Evolutionary conservation across 2,113 vertebrate species (phyloP), one percentile per base, ranked within the genome.

Genomic region (Elachura formosa): DNA sequence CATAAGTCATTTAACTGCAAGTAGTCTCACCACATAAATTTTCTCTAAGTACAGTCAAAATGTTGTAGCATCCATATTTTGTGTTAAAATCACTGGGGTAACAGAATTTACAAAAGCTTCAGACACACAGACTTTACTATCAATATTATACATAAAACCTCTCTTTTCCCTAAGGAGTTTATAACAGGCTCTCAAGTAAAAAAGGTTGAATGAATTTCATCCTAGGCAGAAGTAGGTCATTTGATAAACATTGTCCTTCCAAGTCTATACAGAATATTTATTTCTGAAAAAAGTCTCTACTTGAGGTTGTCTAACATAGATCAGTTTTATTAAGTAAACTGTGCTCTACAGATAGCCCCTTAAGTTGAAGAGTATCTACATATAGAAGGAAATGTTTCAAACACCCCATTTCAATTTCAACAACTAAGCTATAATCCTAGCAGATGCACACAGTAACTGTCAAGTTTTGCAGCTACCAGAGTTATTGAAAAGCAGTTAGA

Each of bases 161-260:
- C n/a, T 38, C 6, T 1, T 86, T 96, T 90, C 82, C 64, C 64
- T 59, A 19, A 84, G 75, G 51, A 93, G 55, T 52, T 95, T 85
- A 86, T 93, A 93, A 64, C 34, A 91, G 36, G 51, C 43, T 94
- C 49, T 89, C 56, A 79, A 71, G 55, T 63, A 40, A 71, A 94
- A 76, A 77, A 90, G 36, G 25, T 38, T 90, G 84, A 63, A 81
- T 77, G 56, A 83, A 25, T 88, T 92, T 93, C 61, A 64, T 71
- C 82, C 48, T 55, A 80, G 49, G 49, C 54, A 89, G 61, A 81
- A 91, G 33, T 79, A 81, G 79, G 82, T 85, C 46, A 67, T 74
- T 96, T 90, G 86, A 87, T 77, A 90, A 94, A 95, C 40, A 10
- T 26, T 56, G 36, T 66, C 89, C 61, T 90, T 91, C 75, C 36